Base-by-base conservation (phyloP, 2,888 invertebrate species). In the Agrotis clavis region DNA sequence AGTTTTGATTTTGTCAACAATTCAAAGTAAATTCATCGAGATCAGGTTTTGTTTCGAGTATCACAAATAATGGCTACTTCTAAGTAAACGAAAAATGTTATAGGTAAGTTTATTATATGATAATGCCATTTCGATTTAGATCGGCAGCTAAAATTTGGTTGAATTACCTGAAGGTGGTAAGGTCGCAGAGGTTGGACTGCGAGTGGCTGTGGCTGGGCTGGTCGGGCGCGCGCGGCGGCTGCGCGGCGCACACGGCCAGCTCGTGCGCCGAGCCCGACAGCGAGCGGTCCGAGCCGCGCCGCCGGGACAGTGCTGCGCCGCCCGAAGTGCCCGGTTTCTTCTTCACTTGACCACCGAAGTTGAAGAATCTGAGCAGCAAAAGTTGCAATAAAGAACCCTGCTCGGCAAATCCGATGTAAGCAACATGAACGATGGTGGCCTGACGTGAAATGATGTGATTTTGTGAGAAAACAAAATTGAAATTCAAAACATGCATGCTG, bases 301-400 rank as follows among this genome's bases (percentile, higher is more conserved):
- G 97, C 83, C 98, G 97, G 4, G 97, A 88, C 79, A 98, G 92
- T 9, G 90, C 90, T 70, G 85, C 92, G 83, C 90, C 90, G 4
- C 79, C 97, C 93, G 89, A 96, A 45, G 85, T 96, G 89, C 88
- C 97, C 94, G 89, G 98, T 94, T 99, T 99, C 94, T 98, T 98
- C 93, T 98, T 99, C 71, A 98, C 98, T 87, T 98, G 98, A 35
- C 98, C 98, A 92, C 98, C 98, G 93, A 99, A 99, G 87, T 97
- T 98, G 94, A 99, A 99, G 96, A 99, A 99, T 89, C 98, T 98
- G 74, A 1, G 16, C 53, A 67, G 14, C 21, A 64, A 54, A 59
- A 25, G 13, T 30, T 57, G 4, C 19, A 71, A 41, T 77, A 19
- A 19, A 57, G 18, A 47, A 48, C 13, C 35, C 9, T 2, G 18